phyloP scores from a whole-genome alignment of 2,888 invertebrate species.

The Rosalia funebris region DNA sequence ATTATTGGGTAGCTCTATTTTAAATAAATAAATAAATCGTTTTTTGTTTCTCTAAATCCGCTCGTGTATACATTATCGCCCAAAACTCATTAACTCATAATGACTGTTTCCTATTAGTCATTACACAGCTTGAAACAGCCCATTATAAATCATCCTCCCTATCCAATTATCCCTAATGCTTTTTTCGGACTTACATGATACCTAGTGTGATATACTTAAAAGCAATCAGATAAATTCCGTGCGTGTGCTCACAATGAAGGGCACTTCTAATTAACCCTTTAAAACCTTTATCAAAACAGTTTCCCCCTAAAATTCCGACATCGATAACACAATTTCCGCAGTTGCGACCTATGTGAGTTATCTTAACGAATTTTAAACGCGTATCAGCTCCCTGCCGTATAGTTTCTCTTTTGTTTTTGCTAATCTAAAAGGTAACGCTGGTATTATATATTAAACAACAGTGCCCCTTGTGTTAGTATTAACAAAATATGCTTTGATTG shows the following conservation, averaged over 20 bases:
- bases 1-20: too few relatives aligned
- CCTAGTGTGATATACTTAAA: conserved; percentile 28
- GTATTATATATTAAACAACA: conserved; percentile 13
- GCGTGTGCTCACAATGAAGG: conserved; percentile 34
- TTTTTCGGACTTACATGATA: conserved; percentile 10
- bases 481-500: not conserved
- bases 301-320: conserved; percentile 39
- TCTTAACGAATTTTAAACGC: conserved; percentile 38
- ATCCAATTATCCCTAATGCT: not conserved
- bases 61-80: too few relatives aligned
- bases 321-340: conserved; percentile 40
- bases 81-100: too few relatives aligned
- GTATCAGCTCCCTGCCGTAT: conserved; percentile 30
- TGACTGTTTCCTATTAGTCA: too few relatives aligned
- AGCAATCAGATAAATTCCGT: conserved; percentile 36
- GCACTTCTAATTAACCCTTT: conserved; percentile 42
- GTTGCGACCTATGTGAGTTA: conserved; percentile 37
- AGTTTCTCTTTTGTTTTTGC: conserved; percentile 33
- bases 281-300: conserved; percentile 37
- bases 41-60: too few relatives aligned
- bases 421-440: conserved; percentile 18
- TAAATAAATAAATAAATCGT: too few relatives aligned
- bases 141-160: too few relatives aligned
- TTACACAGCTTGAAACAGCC: too few relatives aligned
- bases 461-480: conserved; percentile 15